Conservation (phyloP, 1,140 invertebrate genomes). For the Carposina sasakii region DNA sequence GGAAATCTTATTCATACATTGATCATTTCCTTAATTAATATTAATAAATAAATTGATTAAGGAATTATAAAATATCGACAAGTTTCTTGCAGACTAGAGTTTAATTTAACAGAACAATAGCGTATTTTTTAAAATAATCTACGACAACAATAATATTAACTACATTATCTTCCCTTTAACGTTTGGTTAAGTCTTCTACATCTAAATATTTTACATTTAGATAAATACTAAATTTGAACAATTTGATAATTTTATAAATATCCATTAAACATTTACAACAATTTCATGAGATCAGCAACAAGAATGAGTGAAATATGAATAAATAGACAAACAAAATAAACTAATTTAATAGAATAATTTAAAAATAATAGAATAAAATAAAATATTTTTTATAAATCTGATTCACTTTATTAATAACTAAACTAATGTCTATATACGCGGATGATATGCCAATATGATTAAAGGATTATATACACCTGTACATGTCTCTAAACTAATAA, state of each 20-base stretch:
- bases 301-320: conserved; percentile 36
- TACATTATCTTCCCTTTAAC: neutral
- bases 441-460: conserved; percentile 58
- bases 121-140: no score
- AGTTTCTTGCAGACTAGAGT: no score
- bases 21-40: no score
- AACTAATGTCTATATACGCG: conserved; percentile 21
- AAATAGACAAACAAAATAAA: neutral
- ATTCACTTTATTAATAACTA: no score
- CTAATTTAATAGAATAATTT: neutral
- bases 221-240: conserved; percentile 37
- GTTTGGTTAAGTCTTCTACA: neutral
- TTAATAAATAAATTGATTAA: no score
- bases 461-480: conserved; percentile 48
- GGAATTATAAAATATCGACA: no score
- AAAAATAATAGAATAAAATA: neutral
- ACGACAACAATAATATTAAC: no score
- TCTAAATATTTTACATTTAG: neutral
- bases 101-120: no score
- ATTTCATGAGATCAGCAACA: conserved; percentile 50
- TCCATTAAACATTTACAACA: conserved; percentile 68
- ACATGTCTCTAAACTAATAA: no score
- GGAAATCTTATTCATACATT: no score
- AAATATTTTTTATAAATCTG: no score
- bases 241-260: conserved; percentile 51